Evolutionary conservation across 2,113 vertebrate genomes (phyloP), one percentile per base, ranked within the genome.

Genomic region (Gymnobelideus leadbeateri): DNA sequence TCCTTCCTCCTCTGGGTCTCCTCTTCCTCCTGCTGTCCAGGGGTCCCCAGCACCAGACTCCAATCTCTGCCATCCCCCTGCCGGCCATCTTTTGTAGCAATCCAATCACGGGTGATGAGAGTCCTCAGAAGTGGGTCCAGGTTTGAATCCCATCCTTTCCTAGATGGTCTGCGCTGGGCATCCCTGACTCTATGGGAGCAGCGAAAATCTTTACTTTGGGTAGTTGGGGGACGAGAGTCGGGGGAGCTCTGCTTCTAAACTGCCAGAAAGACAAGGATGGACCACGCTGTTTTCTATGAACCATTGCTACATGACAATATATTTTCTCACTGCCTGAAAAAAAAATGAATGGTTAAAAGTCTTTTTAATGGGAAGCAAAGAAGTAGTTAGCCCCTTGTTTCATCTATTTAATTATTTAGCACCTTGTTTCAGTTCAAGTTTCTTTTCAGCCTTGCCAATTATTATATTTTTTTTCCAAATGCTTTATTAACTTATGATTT

Each of bases 1-100:
- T 3, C 92, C 53, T 21, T 95, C 68, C n/a, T n/a, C 47, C 53
- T 95, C 96, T 49, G 61, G 84, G 49, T 93, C 92, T 51, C 5
- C 26, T 91, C 57, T 61, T 11, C 55, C 55, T 57, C 55, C 26
- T 26, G 55, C 57, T 61, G 28, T 3, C 57, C 57, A 3, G 57
- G 57, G 57, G 28, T 28, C 10, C 57, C 28, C 37, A 4, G 28
- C 5, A 5, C 46, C 49, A 21, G 21, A 37, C 89, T 49, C 46
- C 23, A 1, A 49, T 49, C 49, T 46, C 89, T 49, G 43, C 89
- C 47, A 3, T 26, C 12, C 24, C 89, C 89, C 24, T n/a, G 6
- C 89, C 47, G 47, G 3, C 46, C 8, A 19, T 14, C 11, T 90
- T n/a, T 50, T 0, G 26, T 50, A 25, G 46, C 89, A 50, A 5